Conservation (phyloP, 2,113 vertebrate species). For the Phalacrocorax pelagicus region DNA sequence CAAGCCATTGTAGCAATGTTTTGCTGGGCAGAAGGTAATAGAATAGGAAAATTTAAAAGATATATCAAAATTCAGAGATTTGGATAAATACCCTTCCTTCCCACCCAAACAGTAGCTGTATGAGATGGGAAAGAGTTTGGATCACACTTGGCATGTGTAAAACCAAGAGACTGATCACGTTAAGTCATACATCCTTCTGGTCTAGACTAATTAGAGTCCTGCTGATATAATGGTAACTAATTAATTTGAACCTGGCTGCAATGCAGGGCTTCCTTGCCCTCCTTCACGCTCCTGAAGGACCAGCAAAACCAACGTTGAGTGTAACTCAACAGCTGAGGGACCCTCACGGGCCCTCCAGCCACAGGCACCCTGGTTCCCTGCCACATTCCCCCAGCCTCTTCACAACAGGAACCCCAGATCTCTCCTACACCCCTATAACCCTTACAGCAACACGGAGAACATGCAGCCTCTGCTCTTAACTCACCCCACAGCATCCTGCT, state of each 20-base stretch:
- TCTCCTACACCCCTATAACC: neutral
- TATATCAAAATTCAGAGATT: neutral
- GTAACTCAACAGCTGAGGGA: neutral
- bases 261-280: too few relatives aligned
- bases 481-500: neutral
- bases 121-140: neutral
- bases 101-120: neutral
- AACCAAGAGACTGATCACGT: neutral
- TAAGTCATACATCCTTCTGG: neutral
- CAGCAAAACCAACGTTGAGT: neutral
- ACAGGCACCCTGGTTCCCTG: neutral
- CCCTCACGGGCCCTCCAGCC: neutral
- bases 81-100: neutral
- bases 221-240: neutral
- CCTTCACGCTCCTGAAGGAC: neutral
- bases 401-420: neutral
- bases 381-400: neutral
- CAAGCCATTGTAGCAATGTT: fast-evolving
- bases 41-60: neutral
- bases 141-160: neutral
- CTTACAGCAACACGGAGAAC: fast-evolving
- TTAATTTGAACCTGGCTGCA: neutral
- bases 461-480: neutral
- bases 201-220: neutral
- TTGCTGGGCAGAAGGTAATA: fast-evolving